phyloP scores from a whole-genome alignment of 1,140 invertebrate genomes.

The Drosophila nikananu region DNA sequence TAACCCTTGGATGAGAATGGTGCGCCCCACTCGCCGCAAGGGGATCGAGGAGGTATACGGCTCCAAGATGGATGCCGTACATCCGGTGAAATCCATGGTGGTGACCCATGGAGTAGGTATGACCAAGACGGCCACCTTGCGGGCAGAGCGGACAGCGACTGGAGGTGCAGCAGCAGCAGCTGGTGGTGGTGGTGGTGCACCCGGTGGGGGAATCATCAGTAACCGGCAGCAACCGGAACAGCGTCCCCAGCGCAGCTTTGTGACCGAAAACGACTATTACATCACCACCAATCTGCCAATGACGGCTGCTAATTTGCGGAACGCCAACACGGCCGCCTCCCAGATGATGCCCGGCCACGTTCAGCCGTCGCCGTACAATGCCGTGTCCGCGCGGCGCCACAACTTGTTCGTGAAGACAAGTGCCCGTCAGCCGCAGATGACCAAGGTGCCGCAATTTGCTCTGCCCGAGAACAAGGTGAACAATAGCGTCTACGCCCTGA shows the following conservation, averaged over 20 bases:
- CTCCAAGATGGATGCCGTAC: slow-evolving; percentile 60
- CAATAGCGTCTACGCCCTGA: slow-evolving; percentile 15
- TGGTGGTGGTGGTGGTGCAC: slow-evolving; percentile 1
- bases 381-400: slow-evolving; percentile 39
- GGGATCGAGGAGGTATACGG: slow-evolving; percentile 76
- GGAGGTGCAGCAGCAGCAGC: neutral
- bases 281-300: slow-evolving; percentile 68
- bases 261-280: slow-evolving; percentile 72
- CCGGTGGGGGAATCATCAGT: slow-evolving; percentile 23
- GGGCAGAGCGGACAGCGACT: slow-evolving; percentile 12
- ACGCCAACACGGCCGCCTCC: slow-evolving; percentile 8
- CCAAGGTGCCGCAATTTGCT: slow-evolving; percentile 49
- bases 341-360: slow-evolving; percentile 13
- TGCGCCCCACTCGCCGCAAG: slow-evolving; percentile 69
- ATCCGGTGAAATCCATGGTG: slow-evolving; percentile 46
- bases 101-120: slow-evolving; percentile 34
- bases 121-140: slow-evolving; percentile 52
- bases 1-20: slow-evolving; percentile 45
- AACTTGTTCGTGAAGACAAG: slow-evolving; percentile 37
- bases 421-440: slow-evolving; percentile 33
- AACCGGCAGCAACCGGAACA: slow-evolving; percentile 34
- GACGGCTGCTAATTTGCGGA: slow-evolving; percentile 45
- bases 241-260: slow-evolving; percentile 64
- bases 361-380: slow-evolving; percentile 44
- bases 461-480: slow-evolving; percentile 22